These are phyloP conservation scores for Tragelaphus oryx DNA, from an alignment of 2,797 vertebrate genomes.

Conservation along the genomic window DNA sequence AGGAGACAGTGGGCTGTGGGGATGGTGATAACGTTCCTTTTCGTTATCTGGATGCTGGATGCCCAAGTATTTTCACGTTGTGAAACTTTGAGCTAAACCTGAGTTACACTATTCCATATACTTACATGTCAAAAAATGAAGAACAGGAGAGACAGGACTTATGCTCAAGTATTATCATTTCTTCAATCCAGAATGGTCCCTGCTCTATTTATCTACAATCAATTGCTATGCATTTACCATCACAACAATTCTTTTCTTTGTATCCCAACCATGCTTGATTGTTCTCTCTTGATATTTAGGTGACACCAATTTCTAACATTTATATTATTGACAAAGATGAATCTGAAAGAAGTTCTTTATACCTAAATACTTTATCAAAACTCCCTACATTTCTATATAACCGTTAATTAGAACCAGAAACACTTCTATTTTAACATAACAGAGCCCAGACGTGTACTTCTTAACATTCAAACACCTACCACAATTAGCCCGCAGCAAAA, in stretches of 20 bases:
- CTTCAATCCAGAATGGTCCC: not conserved
- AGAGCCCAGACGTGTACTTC: not conserved
- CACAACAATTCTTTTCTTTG: not conserved
- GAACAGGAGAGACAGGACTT: not conserved
- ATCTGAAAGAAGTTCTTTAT: not conserved
- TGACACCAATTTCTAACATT: not conserved
- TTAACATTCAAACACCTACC: not conserved
- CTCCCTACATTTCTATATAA: not conserved
- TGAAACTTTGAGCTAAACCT: not conserved
- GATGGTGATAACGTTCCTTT: not conserved
- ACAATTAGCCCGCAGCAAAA: not conserved
- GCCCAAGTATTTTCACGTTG: not conserved
- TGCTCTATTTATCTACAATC: not conserved
- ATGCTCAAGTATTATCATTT: not conserved
- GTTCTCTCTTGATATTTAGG: not conserved
- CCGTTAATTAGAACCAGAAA: not conserved
- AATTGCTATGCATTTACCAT: not conserved
- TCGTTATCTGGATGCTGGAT: not conserved
- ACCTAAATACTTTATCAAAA: conserved; percentile 18
- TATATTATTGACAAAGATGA: not conserved
- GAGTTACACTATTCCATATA: not conserved
- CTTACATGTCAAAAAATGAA: not conserved
- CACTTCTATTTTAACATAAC: not conserved
- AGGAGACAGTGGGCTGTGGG: not conserved
- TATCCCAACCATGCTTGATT: not conserved